phyloP scores from a whole-genome alignment of 1,140 invertebrate species.

The Ditylenchus dipsaci region DNA sequence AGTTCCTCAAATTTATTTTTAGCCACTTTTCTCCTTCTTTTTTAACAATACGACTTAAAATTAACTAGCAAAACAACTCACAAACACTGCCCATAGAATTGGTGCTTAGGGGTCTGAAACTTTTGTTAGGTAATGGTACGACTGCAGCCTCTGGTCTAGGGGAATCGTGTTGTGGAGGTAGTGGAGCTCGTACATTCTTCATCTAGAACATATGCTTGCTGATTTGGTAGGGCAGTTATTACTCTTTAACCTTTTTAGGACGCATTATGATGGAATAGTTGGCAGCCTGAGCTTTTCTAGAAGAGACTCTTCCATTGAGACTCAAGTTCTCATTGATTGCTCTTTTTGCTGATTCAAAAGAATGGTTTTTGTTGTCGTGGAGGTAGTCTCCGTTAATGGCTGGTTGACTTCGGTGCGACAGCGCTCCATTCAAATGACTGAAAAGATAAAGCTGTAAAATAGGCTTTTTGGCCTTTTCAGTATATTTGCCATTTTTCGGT shows the following conservation, averaged over 20 bases:
- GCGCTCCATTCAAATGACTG: neutral
- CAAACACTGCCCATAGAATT: slow-evolving; percentile 5
- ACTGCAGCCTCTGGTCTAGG: neutral
- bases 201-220: neutral
- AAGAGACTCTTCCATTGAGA: neutral
- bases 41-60: no score
- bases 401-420: neutral
- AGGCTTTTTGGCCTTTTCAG: no score
- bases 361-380: neutral
- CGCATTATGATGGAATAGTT: slow-evolving; percentile 19
- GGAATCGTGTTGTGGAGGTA: neutral
- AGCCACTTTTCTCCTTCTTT: no score
- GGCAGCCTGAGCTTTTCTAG: slow-evolving; percentile 7
- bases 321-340: neutral
- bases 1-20: no score
- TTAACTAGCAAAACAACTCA: slow-evolving; percentile 7
- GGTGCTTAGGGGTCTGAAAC: slow-evolving; percentile 3
- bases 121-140: neutral
- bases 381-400: neutral
- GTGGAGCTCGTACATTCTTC: slow-evolving; percentile 15
- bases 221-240: neutral
- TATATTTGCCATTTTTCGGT: no score
- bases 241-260: slow-evolving; percentile 10
- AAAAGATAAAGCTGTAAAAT: no score
- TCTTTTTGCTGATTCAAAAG: neutral